phyloP scores from a whole-genome alignment of 2,888 invertebrate species.

The Apodemia duryi region DNA sequence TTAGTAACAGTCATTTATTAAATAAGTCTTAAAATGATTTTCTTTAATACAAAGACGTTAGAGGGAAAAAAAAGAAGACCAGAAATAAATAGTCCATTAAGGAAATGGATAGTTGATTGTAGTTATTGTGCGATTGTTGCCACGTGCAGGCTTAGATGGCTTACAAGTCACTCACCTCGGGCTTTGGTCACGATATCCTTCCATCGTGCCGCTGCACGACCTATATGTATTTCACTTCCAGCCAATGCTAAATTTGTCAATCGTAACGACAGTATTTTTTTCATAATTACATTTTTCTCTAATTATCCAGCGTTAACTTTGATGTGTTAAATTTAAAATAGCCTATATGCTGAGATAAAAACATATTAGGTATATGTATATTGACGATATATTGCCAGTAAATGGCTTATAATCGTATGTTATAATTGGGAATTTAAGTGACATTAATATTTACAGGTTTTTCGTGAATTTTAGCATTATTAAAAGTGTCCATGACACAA shows the following conservation, averaged over 20 bases:
- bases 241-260: background rate
- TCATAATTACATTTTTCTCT: no score
- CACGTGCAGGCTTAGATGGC: conserved; percentile 52
- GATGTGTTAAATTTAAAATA: no score
- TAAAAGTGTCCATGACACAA: no score
- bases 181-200: conserved; percentile 65
- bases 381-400: no score
- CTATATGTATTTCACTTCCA: conserved; percentile 38
- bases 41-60: background rate
- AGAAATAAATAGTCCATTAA: conserved; percentile 2
- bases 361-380: no score
- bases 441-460: no score
- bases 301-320: no score
- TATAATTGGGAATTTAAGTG: no score
- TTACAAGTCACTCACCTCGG: conserved; percentile 64
- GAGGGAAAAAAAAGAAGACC: background rate
- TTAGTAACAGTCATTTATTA: background rate
- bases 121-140: conserved; percentile 25
- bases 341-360: no score
- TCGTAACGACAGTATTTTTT: no score
- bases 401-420: no score
- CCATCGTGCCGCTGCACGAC: conserved; percentile 59
- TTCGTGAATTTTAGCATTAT: no score
- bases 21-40: background rate
- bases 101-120: conserved; percentile 4